Evolutionary conservation across 2,113 vertebrate genomes (phyloP), one percentile per base, ranked within the genome.

Genomic region (Ameiurus melas): DNA sequence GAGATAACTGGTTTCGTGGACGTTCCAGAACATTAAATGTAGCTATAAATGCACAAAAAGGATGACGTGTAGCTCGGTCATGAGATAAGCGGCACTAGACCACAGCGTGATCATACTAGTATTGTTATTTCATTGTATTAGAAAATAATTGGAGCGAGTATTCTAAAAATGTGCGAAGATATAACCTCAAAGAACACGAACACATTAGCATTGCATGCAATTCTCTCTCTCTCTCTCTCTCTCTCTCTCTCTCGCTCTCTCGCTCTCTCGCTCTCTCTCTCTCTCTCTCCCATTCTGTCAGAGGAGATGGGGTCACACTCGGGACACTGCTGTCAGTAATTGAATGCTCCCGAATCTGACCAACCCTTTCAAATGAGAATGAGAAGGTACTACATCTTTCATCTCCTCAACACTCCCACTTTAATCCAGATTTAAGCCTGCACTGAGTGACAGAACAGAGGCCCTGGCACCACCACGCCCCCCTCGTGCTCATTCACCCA

Each of bases 271-370:
- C 27, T 58, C 33, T 64, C 36, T 14, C 19, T 43, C 55, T 47
- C 22, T 55, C 30, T 43, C 51, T 22, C 51, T 60, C 25, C 10
- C 70, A 20, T 36, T 73, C 51, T 85, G 47, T 53, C 43, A 30
- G 78, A 36, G 85, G 78, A 87, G 78, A 87, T 87, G 64, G 58
- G 78, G 78, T 57, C 58, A 25, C 62, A 36, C 30, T 55, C 25
- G 20, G 64, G 79, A 57, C 86, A 70, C 51, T n/a, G 47, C 78
- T 71, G 79, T 60, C 77, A 87, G 79, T 73, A 87, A 87, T 22
- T 87, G 78, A 87, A 83, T 83, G 86, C 53, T 70, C 79, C 86
- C 75, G 86, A 73, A 82, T 83, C 79, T 87, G 66, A 82, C 62
- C 20, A 87, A 82, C 12, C 78, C 47, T 82, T 87, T 87, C 51